phyloP scores from a whole-genome alignment of 2,113 vertebrate genomes.

The Tragelaphus scriptus region DNA sequence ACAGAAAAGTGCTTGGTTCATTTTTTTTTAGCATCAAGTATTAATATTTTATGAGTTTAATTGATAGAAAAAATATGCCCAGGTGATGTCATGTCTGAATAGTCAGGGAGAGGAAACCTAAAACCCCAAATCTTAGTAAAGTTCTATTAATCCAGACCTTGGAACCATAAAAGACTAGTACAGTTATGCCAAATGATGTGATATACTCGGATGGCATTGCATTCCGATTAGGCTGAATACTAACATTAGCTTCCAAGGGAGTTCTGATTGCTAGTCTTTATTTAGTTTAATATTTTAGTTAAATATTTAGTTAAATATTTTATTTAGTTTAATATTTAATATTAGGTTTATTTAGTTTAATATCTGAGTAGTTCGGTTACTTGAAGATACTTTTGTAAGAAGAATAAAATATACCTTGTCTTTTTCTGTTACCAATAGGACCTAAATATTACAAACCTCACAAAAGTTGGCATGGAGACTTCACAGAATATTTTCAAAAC shows the following conservation, averaged over 20 bases:
- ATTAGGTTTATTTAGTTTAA: slow-evolving; percentile 4
- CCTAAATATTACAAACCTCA: neutral
- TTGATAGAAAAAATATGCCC: slow-evolving; percentile 71
- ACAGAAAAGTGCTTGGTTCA: slow-evolving; percentile 34
- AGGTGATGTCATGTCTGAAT: slow-evolving; percentile 78
- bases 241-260: neutral
- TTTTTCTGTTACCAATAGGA: neutral
- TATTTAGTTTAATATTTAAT: no score
- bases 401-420: neutral
- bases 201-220: neutral
- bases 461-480: neutral
- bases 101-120: slow-evolving; percentile 73
- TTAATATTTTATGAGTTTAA: slow-evolving; percentile 74
- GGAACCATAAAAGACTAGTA: slow-evolving; percentile 40
- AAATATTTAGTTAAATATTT: no score
- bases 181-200: neutral
- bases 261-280: slow-evolving; percentile 9
- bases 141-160: slow-evolving; percentile 27
- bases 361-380: neutral
- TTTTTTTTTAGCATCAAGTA: slow-evolving; percentile 25
- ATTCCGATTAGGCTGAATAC: neutral
- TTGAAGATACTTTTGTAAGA: neutral
- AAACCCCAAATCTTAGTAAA: slow-evolving; percentile 50
- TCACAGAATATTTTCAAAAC: neutral
- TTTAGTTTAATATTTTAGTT: neutral